These are phyloP conservation scores for Cenopis cana DNA, from an alignment of 2,888 invertebrate genomes.

Conservation along the genomic window DNA sequence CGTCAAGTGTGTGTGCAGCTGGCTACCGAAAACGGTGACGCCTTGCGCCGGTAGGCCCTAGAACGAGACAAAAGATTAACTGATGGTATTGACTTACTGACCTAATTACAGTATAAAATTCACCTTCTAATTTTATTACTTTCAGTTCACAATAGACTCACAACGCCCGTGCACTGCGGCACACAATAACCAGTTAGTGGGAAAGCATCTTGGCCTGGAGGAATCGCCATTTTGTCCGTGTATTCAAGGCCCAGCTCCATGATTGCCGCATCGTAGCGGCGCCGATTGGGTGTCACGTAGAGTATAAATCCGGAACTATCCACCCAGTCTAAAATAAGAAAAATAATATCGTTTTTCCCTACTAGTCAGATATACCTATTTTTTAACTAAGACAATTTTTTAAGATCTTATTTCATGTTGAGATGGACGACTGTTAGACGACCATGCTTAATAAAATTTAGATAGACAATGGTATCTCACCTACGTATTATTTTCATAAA, in stretches of 20 bases:
- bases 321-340: slow-evolving; percentile 86
- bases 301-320: slow-evolving; percentile 96
- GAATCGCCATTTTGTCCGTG: slow-evolving; percentile 99
- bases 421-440: too few relatives aligned
- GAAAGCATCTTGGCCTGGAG: slow-evolving; percentile 92
- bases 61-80: slow-evolving; percentile 45
- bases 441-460: too few relatives aligned
- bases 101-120: too few relatives aligned
- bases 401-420: too few relatives aligned
- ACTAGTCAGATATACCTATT: neutral
- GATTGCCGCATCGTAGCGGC: slow-evolving; percentile 96
- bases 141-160: slow-evolving; percentile 65
- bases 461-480: too few relatives aligned
- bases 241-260: slow-evolving; percentile 99
- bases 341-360: neutral
- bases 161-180: slow-evolving; percentile 96
- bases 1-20: slow-evolving; percentile 98
- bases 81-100: neutral
- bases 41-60: slow-evolving; percentile 93
- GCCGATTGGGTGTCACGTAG: slow-evolving; percentile 89
- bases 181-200: slow-evolving; percentile 95
- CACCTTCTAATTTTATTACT: too few relatives aligned
- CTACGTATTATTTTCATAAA: too few relatives aligned
- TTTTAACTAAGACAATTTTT: too few relatives aligned
- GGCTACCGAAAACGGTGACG: slow-evolving; percentile 97